Percentiles rank a stretch among this genome's conserved stretches.
Evolutionary conservation across 2,797 vertebrate species (phyloP).

Genomic region (Astyanax mexicanus): DNA sequence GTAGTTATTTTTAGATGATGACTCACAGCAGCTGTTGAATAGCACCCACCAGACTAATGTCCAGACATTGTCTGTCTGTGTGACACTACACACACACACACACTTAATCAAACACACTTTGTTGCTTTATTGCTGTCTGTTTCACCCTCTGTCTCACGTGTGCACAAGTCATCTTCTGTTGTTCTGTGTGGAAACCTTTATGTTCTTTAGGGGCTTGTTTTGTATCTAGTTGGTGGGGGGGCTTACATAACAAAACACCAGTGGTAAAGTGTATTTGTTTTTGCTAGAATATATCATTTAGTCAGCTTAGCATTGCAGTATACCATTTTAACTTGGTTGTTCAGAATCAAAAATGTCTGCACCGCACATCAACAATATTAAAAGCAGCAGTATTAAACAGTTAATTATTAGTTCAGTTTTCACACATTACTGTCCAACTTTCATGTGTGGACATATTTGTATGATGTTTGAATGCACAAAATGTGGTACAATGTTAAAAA

Average conservation of each 20-base stretch:
- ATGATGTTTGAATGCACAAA: too few species aligned
- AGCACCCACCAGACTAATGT: conserved; percentile 47
- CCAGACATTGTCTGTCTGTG: conserved; percentile 55
- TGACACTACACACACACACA: conserved; percentile 17
- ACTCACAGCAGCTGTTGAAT: conserved; percentile 65
- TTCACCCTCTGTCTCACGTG: conserved; percentile 6
- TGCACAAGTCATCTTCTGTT: neutral
- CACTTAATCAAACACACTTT: conserved; percentile 18
- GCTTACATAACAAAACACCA: neutral
- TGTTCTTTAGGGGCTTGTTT: neutral
- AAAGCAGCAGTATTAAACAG: too few species aligned
- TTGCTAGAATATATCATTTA: too few species aligned
- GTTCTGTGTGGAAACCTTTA: neutral
- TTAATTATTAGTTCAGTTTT: too few species aligned
- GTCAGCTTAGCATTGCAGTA: too few species aligned
- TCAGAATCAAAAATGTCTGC: too few species aligned
- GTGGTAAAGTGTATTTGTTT: too few species aligned
- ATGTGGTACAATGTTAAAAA: too few species aligned
- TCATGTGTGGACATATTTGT: too few species aligned
- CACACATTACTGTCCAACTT: too few species aligned
- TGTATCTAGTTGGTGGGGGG: neutral
- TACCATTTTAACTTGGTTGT: too few species aligned
- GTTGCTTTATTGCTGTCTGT: neutral
- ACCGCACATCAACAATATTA: too few species aligned
- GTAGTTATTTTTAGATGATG: conserved; percentile 64